Evolutionary conservation across 2,888 invertebrate species (phyloP).

Genomic region (Diploptera punctata): DNA sequence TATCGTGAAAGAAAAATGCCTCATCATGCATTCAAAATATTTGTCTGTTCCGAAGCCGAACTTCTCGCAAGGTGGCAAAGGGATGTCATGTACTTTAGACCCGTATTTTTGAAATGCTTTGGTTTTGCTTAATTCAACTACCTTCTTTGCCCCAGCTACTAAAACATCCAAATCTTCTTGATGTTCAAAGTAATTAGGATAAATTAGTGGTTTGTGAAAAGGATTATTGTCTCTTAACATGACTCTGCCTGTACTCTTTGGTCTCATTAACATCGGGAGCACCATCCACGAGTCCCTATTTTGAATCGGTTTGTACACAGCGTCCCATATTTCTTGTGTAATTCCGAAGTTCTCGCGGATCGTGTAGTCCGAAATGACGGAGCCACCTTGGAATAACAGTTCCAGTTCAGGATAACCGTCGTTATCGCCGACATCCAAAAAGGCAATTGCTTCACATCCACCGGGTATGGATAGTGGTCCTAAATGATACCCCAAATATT

Average conservation of each 20-base stretch:
- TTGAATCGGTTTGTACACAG: slow-evolving; percentile 56
- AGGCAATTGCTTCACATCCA: slow-evolving; percentile 71
- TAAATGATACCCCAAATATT: slow-evolving; percentile 61
- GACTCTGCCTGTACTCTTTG: slow-evolving; percentile 72
- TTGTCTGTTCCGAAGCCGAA: slow-evolving; percentile 67
- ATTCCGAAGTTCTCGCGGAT: slow-evolving; percentile 52
- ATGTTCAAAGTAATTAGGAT: slow-evolving; percentile 81
- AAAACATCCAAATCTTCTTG: slow-evolving; percentile 52
- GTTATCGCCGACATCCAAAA: slow-evolving; percentile 66
- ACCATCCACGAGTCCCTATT: slow-evolving; percentile 55
- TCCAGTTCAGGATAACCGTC: slow-evolving; percentile 71
- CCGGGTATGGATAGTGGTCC: slow-evolving; percentile 70
- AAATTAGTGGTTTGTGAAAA: slow-evolving; percentile 71
- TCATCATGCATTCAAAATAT: slow-evolving; percentile 72
- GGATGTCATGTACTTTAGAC: slow-evolving; percentile 60
- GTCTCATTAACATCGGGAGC: slow-evolving; percentile 74
- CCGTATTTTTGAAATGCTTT: slow-evolving; percentile 64
- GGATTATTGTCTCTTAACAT: slow-evolving; percentile 75
- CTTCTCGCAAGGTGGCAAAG: slow-evolving; percentile 64
- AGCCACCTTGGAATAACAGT: slow-evolving; percentile 65
- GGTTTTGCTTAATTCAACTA: slow-evolving; percentile 58
- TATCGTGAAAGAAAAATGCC: slow-evolving; percentile 71
- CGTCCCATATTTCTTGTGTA: slow-evolving; percentile 53
- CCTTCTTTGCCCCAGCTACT: slow-evolving; percentile 61
- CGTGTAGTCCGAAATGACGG: slow-evolving; percentile 59